Percentiles rank a stretch among this genome's conserved stretches.
These are phyloP conservation scores for Notarius lentiginosus DNA, from an alignment of 2,113 vertebrate species.

Conservation along the genomic window DNA sequence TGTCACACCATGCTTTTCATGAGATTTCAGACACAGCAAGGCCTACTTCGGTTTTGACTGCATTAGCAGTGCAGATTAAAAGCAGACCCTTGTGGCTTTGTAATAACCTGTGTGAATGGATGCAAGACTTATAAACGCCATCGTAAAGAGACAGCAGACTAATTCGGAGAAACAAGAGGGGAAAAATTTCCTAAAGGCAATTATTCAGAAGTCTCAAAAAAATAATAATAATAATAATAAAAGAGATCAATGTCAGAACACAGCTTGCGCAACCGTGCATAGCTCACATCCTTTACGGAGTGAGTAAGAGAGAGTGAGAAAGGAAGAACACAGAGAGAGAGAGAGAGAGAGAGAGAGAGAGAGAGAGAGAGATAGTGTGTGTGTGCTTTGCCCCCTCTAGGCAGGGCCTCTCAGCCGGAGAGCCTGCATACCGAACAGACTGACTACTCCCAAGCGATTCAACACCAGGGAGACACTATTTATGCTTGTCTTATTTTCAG, in stretches of 20 bases:
- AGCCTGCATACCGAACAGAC: conserved; percentile 42
- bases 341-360: not conserved
- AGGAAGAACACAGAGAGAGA: conserved; percentile 22
- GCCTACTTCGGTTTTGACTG: not conserved
- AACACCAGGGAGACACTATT: conserved; percentile 45
- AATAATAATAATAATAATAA: not conserved
- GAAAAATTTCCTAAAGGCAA: conserved; percentile 22
- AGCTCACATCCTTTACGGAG: conserved; percentile 40
- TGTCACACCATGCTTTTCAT: not conserved
- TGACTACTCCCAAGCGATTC: conserved; percentile 43
- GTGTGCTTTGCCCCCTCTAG: conserved; percentile 34
- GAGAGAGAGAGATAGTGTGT: conserved; percentile 5
- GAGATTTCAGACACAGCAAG: not conserved
- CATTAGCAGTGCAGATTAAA: conserved; percentile 20
- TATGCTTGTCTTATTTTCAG: conserved; percentile 36
- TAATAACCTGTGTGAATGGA: conserved; percentile 2
- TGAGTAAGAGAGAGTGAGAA: not conserved
- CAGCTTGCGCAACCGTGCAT: conserved; percentile 37
- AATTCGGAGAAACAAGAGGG: not conserved
- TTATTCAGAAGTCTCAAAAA: conserved; percentile 54
- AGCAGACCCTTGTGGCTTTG: conserved; percentile 4
- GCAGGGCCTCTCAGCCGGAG: conserved; percentile 45
- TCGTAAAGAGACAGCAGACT: conserved; percentile 42
- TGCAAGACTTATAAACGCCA: conserved; percentile 10
- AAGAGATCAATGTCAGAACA: conserved; percentile 50